Evolutionary conservation across 2,797 vertebrate species (phyloP), one percentile per base, ranked within the genome.

Genomic region (Anguilla anguilla): DNA sequence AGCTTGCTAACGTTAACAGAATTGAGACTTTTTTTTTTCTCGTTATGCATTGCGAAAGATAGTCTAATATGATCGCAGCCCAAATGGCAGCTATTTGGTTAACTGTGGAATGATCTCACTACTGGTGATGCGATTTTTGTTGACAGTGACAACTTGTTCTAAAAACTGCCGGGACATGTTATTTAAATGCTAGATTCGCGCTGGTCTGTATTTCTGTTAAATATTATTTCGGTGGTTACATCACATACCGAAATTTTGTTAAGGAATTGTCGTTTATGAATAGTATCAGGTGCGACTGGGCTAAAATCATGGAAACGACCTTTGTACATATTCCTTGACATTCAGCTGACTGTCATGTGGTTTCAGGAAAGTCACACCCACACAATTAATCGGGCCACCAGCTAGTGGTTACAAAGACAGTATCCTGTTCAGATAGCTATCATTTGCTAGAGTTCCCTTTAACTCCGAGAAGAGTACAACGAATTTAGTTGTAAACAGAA

Each of bases 301-400:
- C 13, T 13, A 77, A 77, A 88, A 92, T 87, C 88, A 84, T 10
- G 28, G 69, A 72, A 10, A 31, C 28, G 69, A 43, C 74, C 43
- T 39, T 19, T 77, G 13, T 35, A 77, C 74, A 77, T 53, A 53
- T 43, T 77, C 74, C 35, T 77, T 77, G 74, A 77, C 74, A 46
- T 77, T 91, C 94, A 94, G 92, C 90, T 96, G 95, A 95, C 85
- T 0, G 79, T 95, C 95, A 96, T 93, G 94, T 95, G 96, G 91
- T 86, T n/a, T 53, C n/a, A 35, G 87, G 69, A 64, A 83, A 83
- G 74, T 43, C 72, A 17, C 72, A 77, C 1, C 31, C 17, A 77
- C 31, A 43, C 43, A 39, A 77, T 39, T 77, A 39, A 35, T 28
- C 28, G 17, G 35, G 13, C 0, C 31, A 22, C 74, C 39, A 77